These are phyloP conservation scores for Ethmia dodecea DNA, from an alignment of 2,888 invertebrate genomes.

Conservation along the genomic window DNA sequence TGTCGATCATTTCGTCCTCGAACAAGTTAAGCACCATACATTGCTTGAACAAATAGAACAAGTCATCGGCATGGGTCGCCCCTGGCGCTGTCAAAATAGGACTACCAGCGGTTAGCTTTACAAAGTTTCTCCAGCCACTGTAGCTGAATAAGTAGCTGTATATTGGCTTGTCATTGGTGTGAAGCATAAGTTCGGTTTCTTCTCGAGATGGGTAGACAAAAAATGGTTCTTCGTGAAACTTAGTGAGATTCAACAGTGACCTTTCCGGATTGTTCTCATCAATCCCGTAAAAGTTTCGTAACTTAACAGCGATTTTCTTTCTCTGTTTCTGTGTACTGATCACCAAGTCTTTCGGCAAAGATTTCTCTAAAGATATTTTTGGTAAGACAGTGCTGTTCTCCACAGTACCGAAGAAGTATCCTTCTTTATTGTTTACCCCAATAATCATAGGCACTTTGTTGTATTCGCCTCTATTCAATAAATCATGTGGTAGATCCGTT, in stretches of 20 bases:
- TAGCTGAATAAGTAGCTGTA: constrained; percentile 51
- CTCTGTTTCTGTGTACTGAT: constrained; percentile 32
- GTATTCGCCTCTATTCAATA: constrained; percentile 38
- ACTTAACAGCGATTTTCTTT: constrained; percentile 27
- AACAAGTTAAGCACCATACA: constrained; percentile 29
- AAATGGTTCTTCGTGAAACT: constrained; percentile 38
- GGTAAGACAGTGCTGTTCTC: constrained; percentile 41
- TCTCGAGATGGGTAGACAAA: constrained; percentile 37
- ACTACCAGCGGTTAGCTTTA: constrained; percentile 27
- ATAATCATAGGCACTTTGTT: constrained; percentile 55
- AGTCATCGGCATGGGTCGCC: constrained; percentile 53
- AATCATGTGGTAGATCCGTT: constrained; percentile 41
- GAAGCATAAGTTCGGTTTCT: constrained; percentile 41
- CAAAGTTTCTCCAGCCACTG: constrained; percentile 38
- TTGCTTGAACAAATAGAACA: constrained; percentile 49
- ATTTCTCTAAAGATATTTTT: constrained; percentile 33
- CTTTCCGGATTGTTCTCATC: constrained; percentile 34
- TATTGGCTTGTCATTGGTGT: constrained; percentile 35
- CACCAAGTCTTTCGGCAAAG: constrained; percentile 47
- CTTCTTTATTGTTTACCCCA: constrained; percentile 47
- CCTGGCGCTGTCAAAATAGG: constrained; percentile 29
- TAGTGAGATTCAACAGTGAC: constrained; percentile 40
- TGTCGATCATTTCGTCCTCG: constrained; percentile 45
- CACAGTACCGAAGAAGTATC: constrained; percentile 36
- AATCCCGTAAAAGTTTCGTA: constrained; percentile 50